Evolutionary conservation across 92 coral and sea anemone species (phyloP).

Genomic region (Phenganax marumi): DNA sequence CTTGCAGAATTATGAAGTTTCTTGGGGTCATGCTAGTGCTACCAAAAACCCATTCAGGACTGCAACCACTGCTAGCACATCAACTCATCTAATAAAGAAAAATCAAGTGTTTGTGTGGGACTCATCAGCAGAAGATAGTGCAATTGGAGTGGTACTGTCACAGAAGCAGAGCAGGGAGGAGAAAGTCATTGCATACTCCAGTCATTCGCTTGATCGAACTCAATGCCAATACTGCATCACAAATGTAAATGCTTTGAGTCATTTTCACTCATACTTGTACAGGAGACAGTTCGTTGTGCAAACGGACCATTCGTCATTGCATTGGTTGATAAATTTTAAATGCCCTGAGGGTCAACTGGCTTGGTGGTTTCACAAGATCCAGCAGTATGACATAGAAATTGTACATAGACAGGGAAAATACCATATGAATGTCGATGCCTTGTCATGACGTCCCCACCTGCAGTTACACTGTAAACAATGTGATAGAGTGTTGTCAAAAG

Average conservation of each 20-base stretch:
- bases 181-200: constrained; percentile 8
- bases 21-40: constrained; percentile 48
- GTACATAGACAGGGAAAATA: not conserved
- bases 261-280: no score
- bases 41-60: constrained; percentile 28
- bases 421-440: constrained; percentile 50
- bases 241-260: not conserved
- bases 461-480: constrained; percentile 37
- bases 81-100: constrained; percentile 29
- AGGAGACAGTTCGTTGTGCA: not conserved
- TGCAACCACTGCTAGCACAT: constrained; percentile 47
- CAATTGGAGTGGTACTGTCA: constrained; percentile 42
- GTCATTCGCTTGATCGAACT: constrained; percentile 6
- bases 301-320: constrained; percentile 4
- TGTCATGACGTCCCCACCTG: constrained; percentile 51
- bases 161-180: constrained; percentile 14
- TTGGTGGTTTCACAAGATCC: not conserved
- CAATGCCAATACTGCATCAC: constrained; percentile 2
- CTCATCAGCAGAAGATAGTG: constrained; percentile 25
- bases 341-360: not conserved
- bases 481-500: constrained; percentile 32
- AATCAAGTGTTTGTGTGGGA: constrained; percentile 26
- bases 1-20: constrained; percentile 42
- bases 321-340: constrained; percentile 2
- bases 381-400: not conserved